phyloP scores from a whole-genome alignment of 2,888 invertebrate genomes.

The Ariolimax columbianus region DNA sequence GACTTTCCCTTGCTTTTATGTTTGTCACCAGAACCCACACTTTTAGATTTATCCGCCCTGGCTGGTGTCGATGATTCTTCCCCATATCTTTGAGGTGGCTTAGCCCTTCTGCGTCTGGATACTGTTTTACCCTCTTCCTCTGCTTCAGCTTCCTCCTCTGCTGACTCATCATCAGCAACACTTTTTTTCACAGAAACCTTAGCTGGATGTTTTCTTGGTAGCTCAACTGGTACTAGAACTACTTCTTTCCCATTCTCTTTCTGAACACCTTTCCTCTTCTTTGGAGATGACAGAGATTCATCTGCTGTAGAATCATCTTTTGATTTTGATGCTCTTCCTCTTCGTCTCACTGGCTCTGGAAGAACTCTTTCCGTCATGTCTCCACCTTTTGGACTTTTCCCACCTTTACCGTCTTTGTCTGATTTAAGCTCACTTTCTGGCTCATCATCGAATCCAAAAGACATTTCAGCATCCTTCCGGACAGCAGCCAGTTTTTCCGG shows the following conservation, averaged over 20 bases:
- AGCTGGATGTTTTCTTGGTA: not conserved
- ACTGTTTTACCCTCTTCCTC: constrained; percentile 45
- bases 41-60: constrained; percentile 45
- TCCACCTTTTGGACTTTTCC: constrained; percentile 44
- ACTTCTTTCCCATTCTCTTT: constrained; percentile 30
- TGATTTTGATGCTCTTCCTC: constrained; percentile 49
- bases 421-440: constrained; percentile 40
- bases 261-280: not conserved
- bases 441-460: constrained; percentile 58
- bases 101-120: constrained; percentile 53
- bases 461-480: constrained; percentile 54
- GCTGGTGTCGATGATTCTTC: constrained; percentile 52
- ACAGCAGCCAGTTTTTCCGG: constrained; percentile 56
- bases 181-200: not conserved
- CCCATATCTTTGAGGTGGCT: constrained; percentile 57
- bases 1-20: constrained; percentile 6
- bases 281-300: constrained; percentile 40
- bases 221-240: not conserved
- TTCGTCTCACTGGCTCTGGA: constrained; percentile 46
- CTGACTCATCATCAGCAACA: constrained; percentile 44
- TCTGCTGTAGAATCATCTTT: constrained; percentile 48
- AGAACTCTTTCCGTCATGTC: constrained; percentile 33
- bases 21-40: constrained; percentile 23
- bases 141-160: constrained; percentile 50
- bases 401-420: not conserved